Conservation (phyloP, 1,140 invertebrate genomes). For the Procambarus clarkii region DNA sequence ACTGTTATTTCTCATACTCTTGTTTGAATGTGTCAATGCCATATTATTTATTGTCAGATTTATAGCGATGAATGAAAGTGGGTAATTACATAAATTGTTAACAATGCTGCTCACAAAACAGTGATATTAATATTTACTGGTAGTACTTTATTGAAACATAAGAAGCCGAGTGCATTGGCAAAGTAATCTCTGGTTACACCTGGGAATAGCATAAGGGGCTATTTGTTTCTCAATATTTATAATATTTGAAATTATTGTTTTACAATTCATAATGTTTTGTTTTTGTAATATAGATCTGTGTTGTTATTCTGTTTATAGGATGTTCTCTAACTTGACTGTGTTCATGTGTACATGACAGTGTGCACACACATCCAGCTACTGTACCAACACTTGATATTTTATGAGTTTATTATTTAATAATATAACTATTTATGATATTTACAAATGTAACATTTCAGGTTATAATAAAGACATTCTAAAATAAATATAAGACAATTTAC, state of each 20-base stretch:
- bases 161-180: background rate
- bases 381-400: no score
- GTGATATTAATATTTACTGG: background rate
- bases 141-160: background rate
- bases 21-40: background rate
- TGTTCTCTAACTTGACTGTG: background rate
- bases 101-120: background rate
- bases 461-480: no score
- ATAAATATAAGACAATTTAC: no score
- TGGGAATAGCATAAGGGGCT: background rate
- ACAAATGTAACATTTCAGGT: no score
- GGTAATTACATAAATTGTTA: background rate
- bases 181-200: background rate
- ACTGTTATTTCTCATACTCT: background rate
- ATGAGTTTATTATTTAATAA: no score
- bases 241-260: no score
- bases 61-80: background rate
- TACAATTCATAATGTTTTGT: background rate
- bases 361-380: no score
- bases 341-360: background rate
- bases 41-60: background rate
- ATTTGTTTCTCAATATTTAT: no score
- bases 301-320: background rate
- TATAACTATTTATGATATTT: no score
- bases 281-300: background rate